Evolutionary conservation across 2,888 invertebrate genomes (phyloP), one percentile per base, ranked within the genome.

Genomic region (Minunthozetes semirufus): DNA sequence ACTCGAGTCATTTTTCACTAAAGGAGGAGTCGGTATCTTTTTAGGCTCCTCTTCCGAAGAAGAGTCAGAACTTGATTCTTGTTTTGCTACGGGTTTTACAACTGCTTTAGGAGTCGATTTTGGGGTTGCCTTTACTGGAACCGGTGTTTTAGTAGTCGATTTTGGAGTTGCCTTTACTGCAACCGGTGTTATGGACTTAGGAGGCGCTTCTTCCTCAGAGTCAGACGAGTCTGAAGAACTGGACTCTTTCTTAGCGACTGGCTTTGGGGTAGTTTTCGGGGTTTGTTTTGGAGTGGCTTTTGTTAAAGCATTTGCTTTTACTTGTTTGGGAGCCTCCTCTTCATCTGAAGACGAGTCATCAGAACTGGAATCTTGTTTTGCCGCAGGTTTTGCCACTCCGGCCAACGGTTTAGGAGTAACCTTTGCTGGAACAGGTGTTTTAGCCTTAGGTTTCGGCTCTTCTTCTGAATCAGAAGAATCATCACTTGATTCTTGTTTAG

Each of bases 51-150:
- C 15, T 75, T 75, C 33, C 8, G 33, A 33, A 76, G n/a, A 25
- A 1, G 80, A 81, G 1, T 82, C 82, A 1, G 81, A 81, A 42
- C 42, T 42, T 1, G 42, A 81, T 13, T 79, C 79, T 72, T 79
- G 72, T 46, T 75, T 75, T 9, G 76, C 70, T 9, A 33, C 48
- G 5, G 53, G 70, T 76, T 76, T 76, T 4, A 63, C 19, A 11
- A 38, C 42, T 1, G 48, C 6, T 27, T 75, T 75, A 15, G 72
- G 71, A 22, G 50, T 56, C 25, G 56, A 8, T 11, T 56, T 56
- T 25, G 33, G 38, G n/a, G 22, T n/a, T 1, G 38, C 25, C 33
- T 68, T 68, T 9, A 15, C 8, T 29, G 38, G 25, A 2, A 22
- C 42, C 8, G 42, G 8, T 42, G 8, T 42, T 42, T 42, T 42